Evolutionary conservation across 2,797 vertebrate genomes (phyloP).

Genomic region (Sarcophilus harrisii): DNA sequence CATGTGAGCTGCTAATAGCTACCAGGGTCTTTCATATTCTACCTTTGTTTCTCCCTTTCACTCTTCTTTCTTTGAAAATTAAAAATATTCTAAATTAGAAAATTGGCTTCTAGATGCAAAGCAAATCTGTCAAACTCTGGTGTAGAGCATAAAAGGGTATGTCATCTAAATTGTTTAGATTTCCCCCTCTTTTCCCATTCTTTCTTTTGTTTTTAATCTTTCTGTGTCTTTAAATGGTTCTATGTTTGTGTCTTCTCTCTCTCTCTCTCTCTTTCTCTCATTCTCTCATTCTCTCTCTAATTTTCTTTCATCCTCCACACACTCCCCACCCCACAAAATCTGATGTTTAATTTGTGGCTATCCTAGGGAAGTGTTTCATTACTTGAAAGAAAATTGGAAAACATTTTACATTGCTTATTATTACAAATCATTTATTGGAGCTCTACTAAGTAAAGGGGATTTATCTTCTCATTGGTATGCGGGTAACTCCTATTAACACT

Average conservation of each 20-base stretch:
- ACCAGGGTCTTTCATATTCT: background rate
- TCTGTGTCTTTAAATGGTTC: background rate
- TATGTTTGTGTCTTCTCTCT: background rate
- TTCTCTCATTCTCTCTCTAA: no score
- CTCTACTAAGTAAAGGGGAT: conserved; percentile 69
- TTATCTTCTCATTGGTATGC: conserved; percentile 73
- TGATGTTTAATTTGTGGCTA: conserved; percentile 49
- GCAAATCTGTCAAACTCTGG: background rate
- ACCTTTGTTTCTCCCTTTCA: background rate
- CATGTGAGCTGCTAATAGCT: background rate
- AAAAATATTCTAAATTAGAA: background rate
- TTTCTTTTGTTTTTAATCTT: background rate
- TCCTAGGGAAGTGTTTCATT: conserved; percentile 57
- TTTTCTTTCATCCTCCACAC: background rate
- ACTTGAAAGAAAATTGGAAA: conserved; percentile 78
- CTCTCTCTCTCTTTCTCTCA: no score
- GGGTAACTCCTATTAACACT: conserved; percentile 75
- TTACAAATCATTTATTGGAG: conserved; percentile 73
- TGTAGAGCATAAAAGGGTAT: background rate
- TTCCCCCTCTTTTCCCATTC: background rate
- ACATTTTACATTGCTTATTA: conserved; percentile 72
- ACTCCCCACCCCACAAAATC: conserved; percentile 3
- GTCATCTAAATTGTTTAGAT: background rate
- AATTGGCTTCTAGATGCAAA: background rate
- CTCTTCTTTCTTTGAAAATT: background rate